Evolutionary conservation across 2,113 vertebrate species (phyloP).

Genomic region (Ovis canadensis): DNA sequence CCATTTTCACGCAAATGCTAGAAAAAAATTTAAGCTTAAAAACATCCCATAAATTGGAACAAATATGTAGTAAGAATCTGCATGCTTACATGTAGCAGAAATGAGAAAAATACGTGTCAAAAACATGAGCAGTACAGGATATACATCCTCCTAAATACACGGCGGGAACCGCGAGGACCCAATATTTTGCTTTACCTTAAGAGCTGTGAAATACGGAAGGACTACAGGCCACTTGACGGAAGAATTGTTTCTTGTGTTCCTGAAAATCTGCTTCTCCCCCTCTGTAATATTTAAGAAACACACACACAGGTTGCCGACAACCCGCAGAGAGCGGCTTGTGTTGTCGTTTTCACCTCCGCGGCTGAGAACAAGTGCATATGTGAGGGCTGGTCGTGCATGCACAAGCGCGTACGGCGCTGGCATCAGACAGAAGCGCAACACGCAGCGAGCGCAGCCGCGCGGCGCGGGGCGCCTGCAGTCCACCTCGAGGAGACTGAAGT

Average conservation of each 20-base stretch:
- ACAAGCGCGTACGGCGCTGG: constrained; percentile 63
- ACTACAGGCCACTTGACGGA: constrained; percentile 50
- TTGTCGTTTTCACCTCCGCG: constrained; percentile 68
- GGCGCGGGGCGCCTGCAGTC: constrained; percentile 65
- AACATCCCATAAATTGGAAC: not conserved
- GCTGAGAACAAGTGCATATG: constrained; percentile 76
- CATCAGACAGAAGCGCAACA: constrained; percentile 60
- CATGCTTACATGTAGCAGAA: not conserved
- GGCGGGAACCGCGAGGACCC: not conserved
- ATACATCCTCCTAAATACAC: not conserved
- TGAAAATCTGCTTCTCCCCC: constrained; percentile 55
- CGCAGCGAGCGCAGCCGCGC: constrained; percentile 50
- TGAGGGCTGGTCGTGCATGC: constrained; percentile 64
- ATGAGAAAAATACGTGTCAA: not conserved
- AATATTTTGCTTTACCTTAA: constrained; percentile 38
- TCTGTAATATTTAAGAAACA: constrained; percentile 69
- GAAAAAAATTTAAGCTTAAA: not conserved
- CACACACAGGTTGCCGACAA: constrained; percentile 63
- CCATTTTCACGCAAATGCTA: not conserved
- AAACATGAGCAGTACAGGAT: not conserved
- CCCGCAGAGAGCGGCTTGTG: constrained; percentile 68
- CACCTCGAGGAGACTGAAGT: constrained; percentile 73
- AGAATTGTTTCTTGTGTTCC: constrained; percentile 41
- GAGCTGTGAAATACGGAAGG: constrained; percentile 41
- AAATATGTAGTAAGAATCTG: not conserved